Percentiles rank a stretch among this genome's conserved stretches.
phyloP scores from a whole-genome alignment of 2,888 invertebrate species.

The Opisthograptis luteolata region DNA sequence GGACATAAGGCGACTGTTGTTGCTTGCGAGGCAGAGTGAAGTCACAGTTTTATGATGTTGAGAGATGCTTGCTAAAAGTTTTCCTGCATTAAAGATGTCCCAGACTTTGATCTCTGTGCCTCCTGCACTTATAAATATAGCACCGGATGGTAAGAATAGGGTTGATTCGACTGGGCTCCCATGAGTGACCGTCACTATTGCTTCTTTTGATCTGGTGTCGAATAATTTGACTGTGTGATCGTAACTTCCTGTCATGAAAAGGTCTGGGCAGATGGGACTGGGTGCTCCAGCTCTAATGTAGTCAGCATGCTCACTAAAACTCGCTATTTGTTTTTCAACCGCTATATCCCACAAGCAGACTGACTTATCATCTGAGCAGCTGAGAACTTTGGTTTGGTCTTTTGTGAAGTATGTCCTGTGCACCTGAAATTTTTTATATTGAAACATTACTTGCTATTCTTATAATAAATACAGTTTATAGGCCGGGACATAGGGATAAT shows the following conservation, averaged over 20 bases:
- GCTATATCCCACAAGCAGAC: constrained; percentile 96
- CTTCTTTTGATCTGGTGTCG: constrained; percentile 90
- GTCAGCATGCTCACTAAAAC: constrained; percentile 89
- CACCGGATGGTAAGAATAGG: constrained; percentile 94
- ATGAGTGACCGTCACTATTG: constrained; percentile 91
- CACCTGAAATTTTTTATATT: constrained; percentile 70
- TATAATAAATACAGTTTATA: too few relatives aligned
- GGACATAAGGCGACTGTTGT: constrained; percentile 92
- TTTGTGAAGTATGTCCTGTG: constrained; percentile 93
- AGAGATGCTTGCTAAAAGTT: constrained; percentile 91
- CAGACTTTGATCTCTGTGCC: constrained; percentile 96
- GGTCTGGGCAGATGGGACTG: constrained; percentile 89
- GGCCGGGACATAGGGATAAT: too few relatives aligned
- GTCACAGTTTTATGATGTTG: constrained; percentile 99
- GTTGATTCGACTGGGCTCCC: constrained; percentile 95
- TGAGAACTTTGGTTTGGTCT: constrained; percentile 90
- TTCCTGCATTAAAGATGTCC: constrained; percentile 96
- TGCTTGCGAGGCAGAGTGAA: constrained; percentile 91
- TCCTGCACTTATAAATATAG: constrained; percentile 95
- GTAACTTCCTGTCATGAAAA: constrained; percentile 94
- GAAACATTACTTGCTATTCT: too few relatives aligned
- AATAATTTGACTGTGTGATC: constrained; percentile 95
- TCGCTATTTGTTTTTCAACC: constrained; percentile 88
- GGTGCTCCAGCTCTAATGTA: constrained; percentile 94
- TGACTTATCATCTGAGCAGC: constrained; percentile 96